phyloP scores from a whole-genome alignment of 2,113 vertebrate genomes.

The Psilopsiagon aurifrons region DNA sequence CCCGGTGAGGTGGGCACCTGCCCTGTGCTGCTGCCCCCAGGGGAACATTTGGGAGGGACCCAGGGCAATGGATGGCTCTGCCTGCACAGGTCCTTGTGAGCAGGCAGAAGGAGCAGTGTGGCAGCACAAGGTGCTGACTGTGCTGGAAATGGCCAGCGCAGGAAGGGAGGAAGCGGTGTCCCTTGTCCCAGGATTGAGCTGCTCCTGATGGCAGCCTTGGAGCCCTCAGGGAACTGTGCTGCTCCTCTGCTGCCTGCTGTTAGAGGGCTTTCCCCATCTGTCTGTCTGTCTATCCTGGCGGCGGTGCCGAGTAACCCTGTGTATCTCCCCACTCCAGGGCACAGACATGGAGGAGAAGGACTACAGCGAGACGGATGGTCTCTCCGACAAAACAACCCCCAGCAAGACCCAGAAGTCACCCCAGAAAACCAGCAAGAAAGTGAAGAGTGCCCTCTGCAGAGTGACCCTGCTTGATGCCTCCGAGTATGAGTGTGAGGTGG shows the following conservation, averaged over 20 bases:
- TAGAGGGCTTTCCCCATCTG: background rate
- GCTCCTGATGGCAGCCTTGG: background rate
- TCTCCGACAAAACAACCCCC: constrained; percentile 90
- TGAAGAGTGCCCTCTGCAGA: constrained; percentile 88
- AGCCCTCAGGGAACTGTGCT: background rate
- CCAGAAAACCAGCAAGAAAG: constrained; percentile 89
- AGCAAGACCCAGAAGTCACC: constrained; percentile 93
- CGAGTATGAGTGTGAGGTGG: constrained; percentile 88
- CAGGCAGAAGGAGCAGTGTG: accelerated
- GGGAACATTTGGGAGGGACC: accelerated
- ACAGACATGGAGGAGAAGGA: constrained; percentile 81
- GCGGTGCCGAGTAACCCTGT: background rate
- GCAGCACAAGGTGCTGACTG: accelerated
- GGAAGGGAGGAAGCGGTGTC: accelerated
- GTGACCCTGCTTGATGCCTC: constrained; percentile 90
- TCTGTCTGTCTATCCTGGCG: background rate
- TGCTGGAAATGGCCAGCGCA: accelerated
- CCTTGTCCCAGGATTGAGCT: accelerated
- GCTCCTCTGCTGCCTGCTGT: background rate
- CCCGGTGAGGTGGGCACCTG: background rate
- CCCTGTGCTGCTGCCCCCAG: accelerated
- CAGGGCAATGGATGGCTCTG: background rate
- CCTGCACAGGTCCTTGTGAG: background rate
- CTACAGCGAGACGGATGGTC: constrained; percentile 81
- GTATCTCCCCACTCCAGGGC: constrained; percentile 38